A percentile compares a stretch with the other conserved stretches of the same genome.
These are phyloP conservation scores for Protaetia brevitarsis DNA, from an alignment of 1,140 invertebrate genomes.

Conservation along the genomic window DNA sequence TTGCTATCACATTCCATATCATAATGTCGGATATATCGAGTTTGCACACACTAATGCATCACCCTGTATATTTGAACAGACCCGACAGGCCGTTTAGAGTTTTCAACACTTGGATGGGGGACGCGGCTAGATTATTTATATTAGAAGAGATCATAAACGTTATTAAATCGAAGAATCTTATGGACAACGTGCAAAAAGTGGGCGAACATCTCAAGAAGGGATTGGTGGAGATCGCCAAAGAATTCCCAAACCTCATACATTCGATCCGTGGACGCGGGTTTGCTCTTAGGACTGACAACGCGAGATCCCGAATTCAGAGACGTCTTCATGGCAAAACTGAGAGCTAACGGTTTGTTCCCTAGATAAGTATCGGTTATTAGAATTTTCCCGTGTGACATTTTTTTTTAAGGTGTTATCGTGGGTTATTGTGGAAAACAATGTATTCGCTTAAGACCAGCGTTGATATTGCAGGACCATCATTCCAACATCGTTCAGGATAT, in stretches of 20 bases:
- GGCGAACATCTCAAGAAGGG: conserved; percentile 78
- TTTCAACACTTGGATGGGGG: conserved; percentile 99
- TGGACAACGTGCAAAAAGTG: conserved; percentile 70
- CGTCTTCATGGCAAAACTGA: conserved; percentile 70
- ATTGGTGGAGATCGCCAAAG: conserved; percentile 66
- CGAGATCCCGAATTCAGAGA: conserved; percentile 65
- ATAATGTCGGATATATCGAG: too few relatives aligned
- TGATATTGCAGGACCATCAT: conserved; percentile 86
- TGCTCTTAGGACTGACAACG: conserved; percentile 86
- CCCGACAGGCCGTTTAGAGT: conserved; percentile 83
- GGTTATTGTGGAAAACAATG: conserved; percentile 79
- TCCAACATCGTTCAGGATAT: conserved; percentile 90
- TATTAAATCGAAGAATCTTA: conserved; percentile 78
- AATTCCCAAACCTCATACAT: conserved; percentile 71
- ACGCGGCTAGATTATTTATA: conserved; percentile 90
- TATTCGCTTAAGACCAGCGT: conserved; percentile 84
- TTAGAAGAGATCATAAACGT: conserved; percentile 83
- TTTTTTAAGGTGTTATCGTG: conserved; percentile 68
- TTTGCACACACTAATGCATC: too few relatives aligned
- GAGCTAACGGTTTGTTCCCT: conserved; percentile 64
- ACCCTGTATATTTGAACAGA: conserved; percentile 56
- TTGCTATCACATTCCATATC: too few relatives aligned
- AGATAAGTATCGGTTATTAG: conserved; percentile 8
- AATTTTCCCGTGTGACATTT: too few relatives aligned
- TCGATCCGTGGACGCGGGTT: conserved; percentile 86